These are phyloP conservation scores for Goniozus legneri DNA, from an alignment of 1,140 invertebrate genomes.

Conservation along the genomic window DNA sequence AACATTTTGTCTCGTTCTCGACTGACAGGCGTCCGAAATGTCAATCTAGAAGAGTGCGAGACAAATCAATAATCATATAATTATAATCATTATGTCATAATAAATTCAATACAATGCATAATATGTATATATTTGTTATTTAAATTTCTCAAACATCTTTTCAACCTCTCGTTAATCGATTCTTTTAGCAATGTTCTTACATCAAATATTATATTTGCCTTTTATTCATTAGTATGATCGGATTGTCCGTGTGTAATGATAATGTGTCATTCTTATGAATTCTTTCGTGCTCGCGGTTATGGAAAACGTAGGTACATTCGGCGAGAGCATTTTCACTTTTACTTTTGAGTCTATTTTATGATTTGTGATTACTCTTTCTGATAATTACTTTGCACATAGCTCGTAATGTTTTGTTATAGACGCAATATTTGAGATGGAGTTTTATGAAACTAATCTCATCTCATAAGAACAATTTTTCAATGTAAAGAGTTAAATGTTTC, in stretches of 20 bases:
- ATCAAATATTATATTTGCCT: slow-evolving; percentile 22
- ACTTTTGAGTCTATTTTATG: neutral
- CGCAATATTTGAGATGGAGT: neutral
- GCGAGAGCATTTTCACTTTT: slow-evolving; percentile 11
- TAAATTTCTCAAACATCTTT: slow-evolving; percentile 27
- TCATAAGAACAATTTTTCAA: no score
- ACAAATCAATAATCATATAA: slow-evolving; percentile 33
- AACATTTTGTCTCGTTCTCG: slow-evolving; percentile 32
- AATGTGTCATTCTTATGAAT: slow-evolving; percentile 23
- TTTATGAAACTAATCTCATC: no score
- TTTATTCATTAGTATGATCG: slow-evolving; percentile 29
- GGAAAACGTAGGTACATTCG: slow-evolving; percentile 17
- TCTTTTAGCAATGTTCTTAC: slow-evolving; percentile 5
- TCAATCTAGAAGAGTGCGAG: slow-evolving; percentile 27
- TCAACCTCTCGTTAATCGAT: slow-evolving; percentile 17
- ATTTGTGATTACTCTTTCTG: neutral
- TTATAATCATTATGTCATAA: slow-evolving; percentile 34
- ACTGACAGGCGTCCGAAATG: slow-evolving; percentile 19
- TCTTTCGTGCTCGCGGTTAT: slow-evolving; percentile 7
- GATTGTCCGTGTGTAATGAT: slow-evolving; percentile 44
- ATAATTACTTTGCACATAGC: neutral
- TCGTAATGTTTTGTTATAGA: neutral
- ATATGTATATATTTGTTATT: slow-evolving; percentile 23
- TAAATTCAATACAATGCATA: slow-evolving; percentile 33
- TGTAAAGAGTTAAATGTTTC: no score